Conservation (phyloP, 2,888 invertebrate species). For the Anaspis maculata region DNA sequence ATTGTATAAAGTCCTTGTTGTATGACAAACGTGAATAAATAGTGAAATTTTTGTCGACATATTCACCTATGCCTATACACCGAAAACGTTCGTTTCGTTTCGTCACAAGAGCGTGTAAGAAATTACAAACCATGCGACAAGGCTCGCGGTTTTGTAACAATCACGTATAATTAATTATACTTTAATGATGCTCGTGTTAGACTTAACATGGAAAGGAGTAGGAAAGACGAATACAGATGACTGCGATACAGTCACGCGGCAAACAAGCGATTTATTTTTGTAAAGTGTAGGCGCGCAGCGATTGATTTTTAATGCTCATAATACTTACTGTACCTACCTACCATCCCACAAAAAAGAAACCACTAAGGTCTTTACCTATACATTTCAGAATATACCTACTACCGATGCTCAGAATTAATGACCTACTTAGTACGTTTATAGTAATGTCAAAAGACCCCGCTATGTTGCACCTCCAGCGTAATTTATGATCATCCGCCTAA, state of each 20-base stretch:
- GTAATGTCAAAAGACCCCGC: no score
- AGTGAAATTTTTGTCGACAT: slow-evolving; percentile 12
- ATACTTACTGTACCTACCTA: no score
- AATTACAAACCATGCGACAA: slow-evolving; percentile 30
- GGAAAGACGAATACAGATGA: slow-evolving; percentile 9
- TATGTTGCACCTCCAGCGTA: no score
- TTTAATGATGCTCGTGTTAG: slow-evolving; percentile 28
- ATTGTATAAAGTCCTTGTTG: no score
- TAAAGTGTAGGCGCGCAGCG: no score
- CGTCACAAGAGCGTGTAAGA: slow-evolving; percentile 22
- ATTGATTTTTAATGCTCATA: no score
- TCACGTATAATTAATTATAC: slow-evolving; percentile 33
- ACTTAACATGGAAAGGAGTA: slow-evolving; percentile 10
- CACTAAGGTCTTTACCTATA: no score
- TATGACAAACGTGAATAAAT: no score
- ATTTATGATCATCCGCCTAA: slow-evolving; percentile 30
- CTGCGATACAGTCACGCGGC: slow-evolving; percentile 8
- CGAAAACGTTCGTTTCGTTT: slow-evolving; percentile 7
- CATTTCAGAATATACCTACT: no score
- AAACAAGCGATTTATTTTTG: slow-evolving; percentile 4
- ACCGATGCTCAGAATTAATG: no score
- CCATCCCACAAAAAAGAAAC: no score
- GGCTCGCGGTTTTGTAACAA: slow-evolving; percentile 30
- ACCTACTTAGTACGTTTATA: no score
- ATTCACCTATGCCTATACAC: slow-evolving; percentile 17